Evolutionary conservation across 2,113 vertebrate genomes (phyloP).

Genomic region (Nasalis larvatus): DNA sequence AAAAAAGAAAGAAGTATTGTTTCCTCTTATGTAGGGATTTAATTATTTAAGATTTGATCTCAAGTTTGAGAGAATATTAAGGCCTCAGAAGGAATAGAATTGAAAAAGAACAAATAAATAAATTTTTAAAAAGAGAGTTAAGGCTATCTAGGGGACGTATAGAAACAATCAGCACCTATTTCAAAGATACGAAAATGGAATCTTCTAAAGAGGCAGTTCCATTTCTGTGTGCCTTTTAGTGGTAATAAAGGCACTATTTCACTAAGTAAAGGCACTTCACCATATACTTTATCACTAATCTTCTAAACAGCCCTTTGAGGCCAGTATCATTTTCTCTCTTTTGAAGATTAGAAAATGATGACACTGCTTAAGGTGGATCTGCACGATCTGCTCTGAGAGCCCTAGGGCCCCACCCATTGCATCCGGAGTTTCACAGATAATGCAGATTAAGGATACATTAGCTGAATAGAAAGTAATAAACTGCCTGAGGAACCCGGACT

Average conservation of each 20-base stretch:
- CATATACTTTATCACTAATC: fast-evolving
- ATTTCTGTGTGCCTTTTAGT: neutral
- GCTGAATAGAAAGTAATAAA: neutral
- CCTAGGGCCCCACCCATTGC: fast-evolving
- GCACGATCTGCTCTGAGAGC: neutral
- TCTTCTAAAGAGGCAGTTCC: neutral
- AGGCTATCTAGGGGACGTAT: neutral
- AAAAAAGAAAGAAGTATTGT: neutral
- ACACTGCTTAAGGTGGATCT: neutral
- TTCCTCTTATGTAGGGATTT: neutral
- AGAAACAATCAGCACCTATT: neutral
- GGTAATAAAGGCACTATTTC: neutral
- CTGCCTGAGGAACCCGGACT: neutral
- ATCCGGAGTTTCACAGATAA: neutral
- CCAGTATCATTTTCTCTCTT: neutral
- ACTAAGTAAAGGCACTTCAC: neutral
- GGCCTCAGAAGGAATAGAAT: too few species aligned
- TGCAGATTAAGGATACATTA: neutral
- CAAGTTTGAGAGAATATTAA: neutral
- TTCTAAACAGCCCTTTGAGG: neutral
- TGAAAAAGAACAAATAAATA: too few species aligned
- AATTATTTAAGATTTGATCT: neutral
- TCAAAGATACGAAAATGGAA: neutral
- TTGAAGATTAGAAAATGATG: neutral
- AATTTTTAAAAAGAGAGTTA: too few species aligned